Evolutionary conservation across 2,113 vertebrate species (phyloP), one percentile per base, ranked within the genome.

Genomic region (Ictalurus furcatus): DNA sequence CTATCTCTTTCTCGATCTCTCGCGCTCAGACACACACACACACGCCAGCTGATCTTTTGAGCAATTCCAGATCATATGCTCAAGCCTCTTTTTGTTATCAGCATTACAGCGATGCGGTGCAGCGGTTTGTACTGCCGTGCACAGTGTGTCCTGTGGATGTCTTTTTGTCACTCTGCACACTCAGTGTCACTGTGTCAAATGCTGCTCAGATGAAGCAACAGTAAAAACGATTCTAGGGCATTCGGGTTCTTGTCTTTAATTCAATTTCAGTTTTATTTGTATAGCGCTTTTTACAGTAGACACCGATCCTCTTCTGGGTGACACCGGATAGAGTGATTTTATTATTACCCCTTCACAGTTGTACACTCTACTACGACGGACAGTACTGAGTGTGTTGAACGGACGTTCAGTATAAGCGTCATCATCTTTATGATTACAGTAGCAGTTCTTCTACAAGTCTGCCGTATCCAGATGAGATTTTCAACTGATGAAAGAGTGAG

Each of bases 171-270:
- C 56, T 5, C 6, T 61, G 59, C 6, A 23, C 59, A 25, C 6
- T 13, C 63, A 92, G 52, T 95, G 91, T 95, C 93, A 90, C 94
- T 95, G 92, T 95, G 95, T 94, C 95, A 93, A 94, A 97, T 97
- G 98, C 95, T 98, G 97, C 97, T 95, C 96, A 94, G 96, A 98
- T 95, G 98, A 99, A 96, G 96, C 98, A 95, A 97, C 96, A 3
- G 97, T 97, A 97, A 97, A 97, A 99, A 96, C 98, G 97, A 96
- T 97, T 84, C 21, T 82, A 37, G n/a, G 19, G 11, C 16, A 56
- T 54, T 82, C 7, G 17, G 17, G 17, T 30, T 8, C 17, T 82
- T 81, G 48, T 52, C 48, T 52, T 52, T 30, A 56, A 56, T 56
- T 16, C 2, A 74, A 11, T 21, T 74, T 40, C 67, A 6, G 23